phyloP scores from a whole-genome alignment of 37 sponge, comb jelly and placozoan species.

The Mnemiopsis leidyi region DNA sequence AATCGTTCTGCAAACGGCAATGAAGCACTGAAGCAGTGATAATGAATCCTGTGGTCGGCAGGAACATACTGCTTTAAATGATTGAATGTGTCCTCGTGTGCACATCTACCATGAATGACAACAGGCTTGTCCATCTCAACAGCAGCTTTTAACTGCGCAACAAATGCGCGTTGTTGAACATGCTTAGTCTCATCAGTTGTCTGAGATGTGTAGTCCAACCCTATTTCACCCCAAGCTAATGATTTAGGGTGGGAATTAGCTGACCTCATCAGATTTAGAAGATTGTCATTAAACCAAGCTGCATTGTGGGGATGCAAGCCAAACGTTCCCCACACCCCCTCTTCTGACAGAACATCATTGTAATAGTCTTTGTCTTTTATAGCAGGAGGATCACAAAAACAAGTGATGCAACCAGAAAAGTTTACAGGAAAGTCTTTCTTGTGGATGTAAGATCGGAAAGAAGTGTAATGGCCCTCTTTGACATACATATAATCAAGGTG shows the following conservation, averaged over 20 bases:
- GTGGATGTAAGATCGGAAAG: neutral
- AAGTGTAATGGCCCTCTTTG: neutral
- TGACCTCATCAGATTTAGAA: neutral
- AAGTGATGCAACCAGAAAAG: slow-evolving; percentile 27
- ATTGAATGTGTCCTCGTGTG: neutral
- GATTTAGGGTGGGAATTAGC: neutral
- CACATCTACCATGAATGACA: slow-evolving; percentile 25
- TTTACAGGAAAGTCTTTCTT: slow-evolving; percentile 19
- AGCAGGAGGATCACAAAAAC: slow-evolving; percentile 33
- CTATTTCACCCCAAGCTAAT: slow-evolving; percentile 15
- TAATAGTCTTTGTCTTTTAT: neutral
- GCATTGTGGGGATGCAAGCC: slow-evolving; percentile 45
- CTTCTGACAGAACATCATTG: neutral
- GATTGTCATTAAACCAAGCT: neutral
- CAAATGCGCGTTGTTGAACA: neutral
- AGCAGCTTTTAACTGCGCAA: neutral
- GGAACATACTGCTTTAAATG: slow-evolving; percentile 1
- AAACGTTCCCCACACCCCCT: slow-evolving; percentile 29
- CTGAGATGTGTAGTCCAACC: neutral
- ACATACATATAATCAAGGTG: slow-evolving; percentile 25
- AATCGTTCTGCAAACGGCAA: neutral
- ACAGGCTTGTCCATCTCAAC: neutral
- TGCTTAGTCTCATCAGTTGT: neutral
- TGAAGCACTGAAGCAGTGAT: neutral
- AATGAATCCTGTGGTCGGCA: neutral